These are phyloP conservation scores for Limnephilus lunatus DNA, from an alignment of 2,888 invertebrate genomes.

Conservation along the genomic window DNA sequence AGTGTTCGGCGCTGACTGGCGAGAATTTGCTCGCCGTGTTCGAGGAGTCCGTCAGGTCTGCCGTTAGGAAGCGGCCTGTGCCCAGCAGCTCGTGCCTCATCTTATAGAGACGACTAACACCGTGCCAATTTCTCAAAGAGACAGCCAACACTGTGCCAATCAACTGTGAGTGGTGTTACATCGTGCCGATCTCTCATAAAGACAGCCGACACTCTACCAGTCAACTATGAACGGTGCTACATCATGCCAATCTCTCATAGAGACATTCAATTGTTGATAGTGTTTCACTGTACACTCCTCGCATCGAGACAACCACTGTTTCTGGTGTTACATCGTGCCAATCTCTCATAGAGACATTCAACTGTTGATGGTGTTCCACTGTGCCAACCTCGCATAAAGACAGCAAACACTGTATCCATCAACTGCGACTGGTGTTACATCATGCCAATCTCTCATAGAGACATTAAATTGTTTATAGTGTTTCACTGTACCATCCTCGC, in stretches of 20 bases:
- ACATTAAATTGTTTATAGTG: neutral
- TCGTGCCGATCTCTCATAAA: neutral
- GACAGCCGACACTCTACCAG: neutral
- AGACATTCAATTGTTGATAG: neutral
- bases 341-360: no score
- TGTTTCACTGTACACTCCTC: neutral
- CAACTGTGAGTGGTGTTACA: neutral
- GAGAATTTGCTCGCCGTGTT: slow-evolving; percentile 87
- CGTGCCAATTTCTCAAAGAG: neutral
- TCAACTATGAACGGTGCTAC: neutral
- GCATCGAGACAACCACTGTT: no score
- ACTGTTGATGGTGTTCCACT: no score
- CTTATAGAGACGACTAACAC: slow-evolving; percentile 7
- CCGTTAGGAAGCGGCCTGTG: slow-evolving; percentile 75
- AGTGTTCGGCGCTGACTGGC: slow-evolving; percentile 89
- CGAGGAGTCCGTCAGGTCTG: slow-evolving; percentile 85
- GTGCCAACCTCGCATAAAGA: neutral
- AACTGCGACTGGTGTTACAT: neutral
- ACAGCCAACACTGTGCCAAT: neutral
- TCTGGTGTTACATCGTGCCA: no score
- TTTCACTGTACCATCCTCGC: no score
- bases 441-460: no score
- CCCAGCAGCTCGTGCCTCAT: slow-evolving; percentile 5
- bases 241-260: neutral
- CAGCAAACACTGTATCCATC: neutral